Evolutionary conservation across 2,113 vertebrate species (phyloP).

Genomic region (Chloroceryle aenea): DNA sequence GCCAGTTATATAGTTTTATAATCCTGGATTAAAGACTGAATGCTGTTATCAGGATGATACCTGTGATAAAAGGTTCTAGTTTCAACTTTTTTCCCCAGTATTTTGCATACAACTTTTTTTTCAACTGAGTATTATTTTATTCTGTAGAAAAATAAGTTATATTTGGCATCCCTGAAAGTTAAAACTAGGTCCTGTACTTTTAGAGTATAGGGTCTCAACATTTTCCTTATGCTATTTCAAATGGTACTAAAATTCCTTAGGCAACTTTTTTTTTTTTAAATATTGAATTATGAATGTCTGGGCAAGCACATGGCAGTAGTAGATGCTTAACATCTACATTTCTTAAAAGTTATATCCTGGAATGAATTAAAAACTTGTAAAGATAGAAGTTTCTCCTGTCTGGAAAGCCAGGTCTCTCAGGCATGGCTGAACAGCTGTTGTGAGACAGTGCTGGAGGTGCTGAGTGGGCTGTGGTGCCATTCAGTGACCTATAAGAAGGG

Average conservation of each 20-base stretch:
- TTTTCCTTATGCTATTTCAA: neutral
- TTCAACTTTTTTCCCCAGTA: neutral
- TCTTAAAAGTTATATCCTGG: neutral
- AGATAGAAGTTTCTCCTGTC: neutral
- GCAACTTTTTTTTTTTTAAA: neutral
- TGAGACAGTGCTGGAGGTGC: neutral
- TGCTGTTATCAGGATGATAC: neutral
- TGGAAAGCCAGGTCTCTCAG: neutral
- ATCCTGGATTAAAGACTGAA: neutral
- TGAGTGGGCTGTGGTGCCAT: neutral
- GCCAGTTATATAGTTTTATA: neutral
- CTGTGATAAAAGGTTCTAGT: neutral
- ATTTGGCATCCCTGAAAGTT: neutral
- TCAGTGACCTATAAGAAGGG: neutral
- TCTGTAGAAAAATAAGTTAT: neutral
- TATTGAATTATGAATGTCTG: neutral
- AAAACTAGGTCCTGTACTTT: neutral
- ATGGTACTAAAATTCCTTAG: neutral
- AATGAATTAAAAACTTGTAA: neutral
- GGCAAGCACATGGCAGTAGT: neutral
- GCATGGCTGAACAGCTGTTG: neutral
- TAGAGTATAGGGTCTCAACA: neutral
- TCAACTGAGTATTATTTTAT: neutral
- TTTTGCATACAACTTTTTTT: neutral
- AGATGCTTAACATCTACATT: neutral